Evolutionary conservation across 2,888 invertebrate species (phyloP).

Genomic region (Ochropacha duplaris): DNA sequence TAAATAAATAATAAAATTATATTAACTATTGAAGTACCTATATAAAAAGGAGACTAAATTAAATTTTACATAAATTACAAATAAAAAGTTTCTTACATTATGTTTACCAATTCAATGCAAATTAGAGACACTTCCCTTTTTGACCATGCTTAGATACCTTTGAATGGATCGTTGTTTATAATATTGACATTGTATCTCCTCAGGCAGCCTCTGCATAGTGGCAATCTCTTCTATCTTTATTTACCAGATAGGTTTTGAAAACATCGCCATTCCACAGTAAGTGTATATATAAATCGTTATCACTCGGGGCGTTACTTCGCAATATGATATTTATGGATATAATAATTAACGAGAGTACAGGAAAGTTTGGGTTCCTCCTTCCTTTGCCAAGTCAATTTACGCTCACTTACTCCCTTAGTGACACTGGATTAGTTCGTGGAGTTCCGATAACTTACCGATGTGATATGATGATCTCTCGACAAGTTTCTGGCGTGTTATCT

Average conservation of each 20-base stretch:
- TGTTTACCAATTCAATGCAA: too few relatives aligned
- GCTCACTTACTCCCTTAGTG: constrained; percentile 36
- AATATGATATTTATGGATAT: constrained; percentile 29
- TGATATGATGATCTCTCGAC: constrained; percentile 29
- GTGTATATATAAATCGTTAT: constrained; percentile 21
- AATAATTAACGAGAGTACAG: constrained; percentile 37
- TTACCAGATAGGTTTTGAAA: background rate
- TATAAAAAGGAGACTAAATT: too few relatives aligned
- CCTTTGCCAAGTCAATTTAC: constrained; percentile 46
- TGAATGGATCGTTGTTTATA: background rate
- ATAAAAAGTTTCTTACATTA: too few relatives aligned
- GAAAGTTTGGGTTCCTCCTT: constrained; percentile 35
- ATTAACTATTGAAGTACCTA: too few relatives aligned
- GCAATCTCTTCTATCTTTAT: background rate
- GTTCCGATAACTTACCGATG: constrained; percentile 42
- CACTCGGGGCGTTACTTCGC: constrained; percentile 26
- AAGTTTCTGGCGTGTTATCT: constrained; percentile 4
- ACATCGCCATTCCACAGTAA: background rate
- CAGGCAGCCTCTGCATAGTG: background rate
- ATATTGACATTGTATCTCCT: background rate
- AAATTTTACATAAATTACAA: background rate
- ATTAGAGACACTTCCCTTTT: background rate
- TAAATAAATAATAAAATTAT: too few relatives aligned
- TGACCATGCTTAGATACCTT: background rate
- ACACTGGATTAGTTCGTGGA: constrained; percentile 37